Evolutionary conservation across 2,888 invertebrate genomes (phyloP).

Genomic region (Cylindroiulus punctatus): DNA sequence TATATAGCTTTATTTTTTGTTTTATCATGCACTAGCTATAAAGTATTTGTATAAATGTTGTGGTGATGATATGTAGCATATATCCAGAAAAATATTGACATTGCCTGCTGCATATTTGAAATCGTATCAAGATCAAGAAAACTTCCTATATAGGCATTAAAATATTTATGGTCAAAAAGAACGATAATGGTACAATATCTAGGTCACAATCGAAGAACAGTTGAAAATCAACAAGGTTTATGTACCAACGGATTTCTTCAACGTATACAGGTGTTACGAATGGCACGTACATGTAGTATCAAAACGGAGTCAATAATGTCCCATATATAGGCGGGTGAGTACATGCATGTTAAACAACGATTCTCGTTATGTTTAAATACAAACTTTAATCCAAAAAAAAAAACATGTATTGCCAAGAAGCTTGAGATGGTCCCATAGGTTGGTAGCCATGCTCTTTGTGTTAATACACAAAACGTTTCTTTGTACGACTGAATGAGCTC

Average conservation of each 20-base stretch:
- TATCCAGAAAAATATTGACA: not conserved
- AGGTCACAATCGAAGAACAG: not conserved
- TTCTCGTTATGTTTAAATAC: no score
- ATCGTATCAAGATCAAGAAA: slow-evolving; percentile 18
- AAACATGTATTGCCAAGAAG: not conserved
- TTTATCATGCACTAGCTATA: no score
- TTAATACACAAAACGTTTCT: no score
- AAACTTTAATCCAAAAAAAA: no score
- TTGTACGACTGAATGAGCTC: not conserved
- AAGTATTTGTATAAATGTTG: not conserved
- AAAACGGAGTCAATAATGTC: no score
- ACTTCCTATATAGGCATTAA: not conserved
- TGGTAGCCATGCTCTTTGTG: no score
- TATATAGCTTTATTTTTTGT: not conserved
- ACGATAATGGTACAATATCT: not conserved
- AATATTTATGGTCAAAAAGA: not conserved
- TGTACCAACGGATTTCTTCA: not conserved
- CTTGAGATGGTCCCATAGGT: no score
- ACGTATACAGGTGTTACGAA: not conserved
- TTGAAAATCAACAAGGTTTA: not conserved
- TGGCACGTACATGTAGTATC: not conserved
- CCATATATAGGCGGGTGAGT: no score
- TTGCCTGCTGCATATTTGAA: not conserved
- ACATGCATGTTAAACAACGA: no score
- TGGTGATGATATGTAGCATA: not conserved